Base-by-base conservation (phyloP, 2,888 invertebrate species). In the Crocallis elinguaria region DNA sequence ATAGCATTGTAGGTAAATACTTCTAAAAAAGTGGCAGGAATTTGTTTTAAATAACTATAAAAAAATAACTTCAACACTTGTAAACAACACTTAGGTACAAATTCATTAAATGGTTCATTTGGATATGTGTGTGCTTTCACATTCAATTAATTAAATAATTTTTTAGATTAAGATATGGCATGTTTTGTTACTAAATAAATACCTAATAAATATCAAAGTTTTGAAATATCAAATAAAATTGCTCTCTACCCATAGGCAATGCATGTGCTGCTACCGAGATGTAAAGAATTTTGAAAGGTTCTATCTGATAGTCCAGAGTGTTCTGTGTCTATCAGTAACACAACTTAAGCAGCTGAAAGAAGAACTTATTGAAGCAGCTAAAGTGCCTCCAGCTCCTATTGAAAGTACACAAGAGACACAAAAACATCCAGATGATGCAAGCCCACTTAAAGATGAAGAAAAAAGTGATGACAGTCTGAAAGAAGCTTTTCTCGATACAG, bases 221-320 rank as follows among this genome's bases (percentile, higher is more conserved):
- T n/a, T n/a, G 9, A 25, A 8, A n/a, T 25, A 4, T 25, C 9
- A 19, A 25, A 25, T 2, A 2, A 1, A 7, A 1, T n/a, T n/a
- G 9, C 14, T 58, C 77, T 60, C 61, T 37, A 42, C 19, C 92
- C 93, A 55, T 84, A 97, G 97, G 81, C 98, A 98, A 92, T 98
- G 98, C 81, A 97, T 98, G 95, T 98, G 98, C 87, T 96, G 97
- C 86, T 98, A 97, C 86, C 94, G 98, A 69, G 98, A 98, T 89
- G 94, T 95, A 51, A 97, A 97, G 86, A 98, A 98, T 86, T 96
- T 97, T 87, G 98, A 98, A 79, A 94, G 97, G 67, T 96, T 98
- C 83, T 97, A 97, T 84, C 93, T 96, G 75, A 93, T 98, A 69
- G 95, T 97, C 29, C 98, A 98, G 83, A 96, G 97, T 62, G 94